Evolutionary conservation across 2,113 vertebrate genomes (phyloP), one percentile per base, ranked within the genome.

Genomic region (Serinus canaria): DNA sequence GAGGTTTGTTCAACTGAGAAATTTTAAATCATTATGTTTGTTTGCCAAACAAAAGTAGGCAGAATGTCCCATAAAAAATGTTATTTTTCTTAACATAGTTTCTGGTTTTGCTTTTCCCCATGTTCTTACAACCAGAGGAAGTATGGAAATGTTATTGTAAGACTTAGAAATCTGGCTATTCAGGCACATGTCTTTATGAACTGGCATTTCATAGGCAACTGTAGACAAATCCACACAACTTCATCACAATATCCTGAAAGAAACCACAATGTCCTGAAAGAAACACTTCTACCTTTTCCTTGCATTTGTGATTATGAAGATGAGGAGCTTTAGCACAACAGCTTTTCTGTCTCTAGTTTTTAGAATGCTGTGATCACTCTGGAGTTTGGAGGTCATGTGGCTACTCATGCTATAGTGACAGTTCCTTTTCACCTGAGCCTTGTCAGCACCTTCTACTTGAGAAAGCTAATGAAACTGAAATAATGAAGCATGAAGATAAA

Each of bases 341-440:
- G 16, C 18, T 91, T 78, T 81, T 62, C 49, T 52, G 18, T n/a
- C 59, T 66, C 35, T 5, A 22, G 31, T 50, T 39, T 64, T 83
- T 9, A 82, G 69, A 89, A 72, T 0, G 2, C 31, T 89, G 47
- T 0, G 0, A 35, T 75, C 1, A 2, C 31, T 75, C 35, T 60
- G 27, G 11, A 30, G 25, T 83, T 84, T 59, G 56, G 70, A 82
- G 30, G 30, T 74, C 7, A 10, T 0, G 3, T 66, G 41, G 22
- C 47, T 78, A 43, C 24, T 73, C 23, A 11, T 27, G 27, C 30
- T 44, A 30, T 5, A 31, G 62, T 8, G 44, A 75, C 22, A 75
- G 11, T 7, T 39, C 10, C 15, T 75, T 92, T 75, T 47, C 74
- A 64, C 5, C 33, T 9, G 4, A 83, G 22, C 46, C 39, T 67